phyloP scores from a whole-genome alignment of 2,113 vertebrate species.

The Takifugu bimaculatus region DNA sequence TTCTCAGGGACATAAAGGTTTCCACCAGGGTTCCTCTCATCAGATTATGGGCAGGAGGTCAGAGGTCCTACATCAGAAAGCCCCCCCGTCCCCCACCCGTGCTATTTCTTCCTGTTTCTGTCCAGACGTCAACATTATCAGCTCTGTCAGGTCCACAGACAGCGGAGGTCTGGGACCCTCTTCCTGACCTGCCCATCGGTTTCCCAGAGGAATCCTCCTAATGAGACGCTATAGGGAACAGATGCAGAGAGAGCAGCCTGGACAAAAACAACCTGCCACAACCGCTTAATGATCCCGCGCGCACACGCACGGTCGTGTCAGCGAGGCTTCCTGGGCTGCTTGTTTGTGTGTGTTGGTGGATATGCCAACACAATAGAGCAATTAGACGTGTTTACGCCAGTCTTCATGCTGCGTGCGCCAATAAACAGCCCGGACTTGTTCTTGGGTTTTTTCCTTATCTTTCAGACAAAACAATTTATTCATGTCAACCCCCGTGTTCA shows the following conservation, averaged over 20 bases:
- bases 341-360: conserved; percentile 32
- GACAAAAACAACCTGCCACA: conserved; percentile 68
- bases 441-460: conserved; percentile 19
- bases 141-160: conserved; percentile 67
- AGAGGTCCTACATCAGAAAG: conserved; percentile 29
- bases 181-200: conserved; percentile 57
- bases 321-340: conserved; percentile 1
- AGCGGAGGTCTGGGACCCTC: conserved; percentile 53
- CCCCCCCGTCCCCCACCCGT: background rate
- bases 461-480: background rate
- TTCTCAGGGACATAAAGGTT: conserved; percentile 7
- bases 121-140: conserved; percentile 63
- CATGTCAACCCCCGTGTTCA: background rate
- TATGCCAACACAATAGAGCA: conserved; percentile 3
- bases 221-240: conserved; percentile 70
- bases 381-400: conserved; percentile 10
- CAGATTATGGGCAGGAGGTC: conserved; percentile 44
- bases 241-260: conserved; percentile 58
- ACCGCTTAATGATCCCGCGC: conserved; percentile 62
- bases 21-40: conserved; percentile 28
- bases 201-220: conserved; percentile 63
- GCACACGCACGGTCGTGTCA: conserved; percentile 48
- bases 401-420: conserved; percentile 6
- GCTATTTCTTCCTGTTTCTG: conserved; percentile 11
- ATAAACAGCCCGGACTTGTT: conserved; percentile 2